phyloP scores from a whole-genome alignment of 2,113 vertebrate genomes.

The Diadophis punctatus region DNA sequence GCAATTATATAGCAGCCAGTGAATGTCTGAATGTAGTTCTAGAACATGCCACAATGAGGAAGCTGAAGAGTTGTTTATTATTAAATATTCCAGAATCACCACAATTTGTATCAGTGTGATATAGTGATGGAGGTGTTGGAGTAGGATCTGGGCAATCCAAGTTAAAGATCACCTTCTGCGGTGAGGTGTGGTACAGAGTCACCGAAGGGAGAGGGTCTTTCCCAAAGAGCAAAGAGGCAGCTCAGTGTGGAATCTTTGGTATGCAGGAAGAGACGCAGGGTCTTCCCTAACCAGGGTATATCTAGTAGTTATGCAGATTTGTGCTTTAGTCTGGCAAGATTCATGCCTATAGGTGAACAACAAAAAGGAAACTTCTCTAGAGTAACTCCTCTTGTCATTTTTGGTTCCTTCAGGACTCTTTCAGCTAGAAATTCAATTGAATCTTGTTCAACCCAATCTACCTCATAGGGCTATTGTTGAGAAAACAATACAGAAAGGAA shows the following conservation, averaged over 20 bases:
- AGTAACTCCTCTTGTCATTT: neutral
- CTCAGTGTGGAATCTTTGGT: neutral
- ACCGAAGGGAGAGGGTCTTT: neutral
- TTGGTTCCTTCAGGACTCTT: neutral
- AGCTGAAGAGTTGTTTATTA: neutral
- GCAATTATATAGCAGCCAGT: neutral
- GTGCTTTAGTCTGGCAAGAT: neutral
- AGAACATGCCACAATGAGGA: neutral
- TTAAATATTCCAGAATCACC: neutral
- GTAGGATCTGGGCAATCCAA: neutral
- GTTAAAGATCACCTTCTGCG: neutral
- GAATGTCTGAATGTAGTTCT: neutral
- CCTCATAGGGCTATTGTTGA: neutral
- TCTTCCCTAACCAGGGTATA: neutral
- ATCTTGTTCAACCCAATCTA: neutral
- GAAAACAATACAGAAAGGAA: neutral
- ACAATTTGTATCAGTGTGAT: neutral
- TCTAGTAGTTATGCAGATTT: neutral
- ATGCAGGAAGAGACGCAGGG: neutral
- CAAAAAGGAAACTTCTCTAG: neutral
- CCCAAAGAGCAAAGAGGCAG: neutral
- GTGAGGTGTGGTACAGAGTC: neutral
- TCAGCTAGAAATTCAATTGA: neutral
- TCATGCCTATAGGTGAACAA: neutral
- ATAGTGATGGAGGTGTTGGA: neutral